Evolutionary conservation across 1,140 invertebrate genomes (phyloP), one percentile per base, ranked within the genome.

Genomic region (Ridgeia piscesae): DNA sequence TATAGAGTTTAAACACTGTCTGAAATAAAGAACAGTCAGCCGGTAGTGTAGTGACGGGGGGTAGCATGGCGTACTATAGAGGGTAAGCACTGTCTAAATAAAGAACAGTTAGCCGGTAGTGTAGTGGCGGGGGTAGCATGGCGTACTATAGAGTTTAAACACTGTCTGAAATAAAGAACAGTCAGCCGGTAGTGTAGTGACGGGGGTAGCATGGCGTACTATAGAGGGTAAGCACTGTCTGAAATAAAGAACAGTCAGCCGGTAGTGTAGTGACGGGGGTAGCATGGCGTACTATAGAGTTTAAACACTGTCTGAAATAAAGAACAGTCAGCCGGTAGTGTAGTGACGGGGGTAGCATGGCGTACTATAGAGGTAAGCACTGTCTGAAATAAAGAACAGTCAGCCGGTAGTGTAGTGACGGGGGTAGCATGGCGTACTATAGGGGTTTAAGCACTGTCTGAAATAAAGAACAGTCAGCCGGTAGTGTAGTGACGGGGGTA

Each of bases 71-170:
- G 27, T 77, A 31, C 58, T 77, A 77, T 31, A 14, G 58, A n/a
- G n/a, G n/a, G n/a, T n/a, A n/a, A n/a, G n/a, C n/a, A 77, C 58
- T 77, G 58, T 77, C 58, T 77, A 77, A 77, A 77, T 77, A 77
- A 77, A 77, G 58, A 77, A 77, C 58, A 77, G n/a, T 77, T 2
- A 77, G 2, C 27, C 11, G 17, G 58, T 77, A n/a, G n/a, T n/a
- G n/a, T n/a, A 31, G 58, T 8, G 11, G 27, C 58, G 58, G 27
- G 58, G 17, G 17, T 77, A 31, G 58, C 27, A 17, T 77, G 17
- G 27, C 2, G 27, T 77, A 31, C 58, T 77, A 77, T 31, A 14
- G 58, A n/a, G n/a, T n/a, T n/a, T n/a, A n/a, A n/a, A n/a, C n/a
- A 77, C 58, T 77, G 58, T 77, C 58, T 77, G 58, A 77, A 77